phyloP scores from a whole-genome alignment of 2,797 vertebrate genomes.

The Chiloscyllium punctatum region DNA sequence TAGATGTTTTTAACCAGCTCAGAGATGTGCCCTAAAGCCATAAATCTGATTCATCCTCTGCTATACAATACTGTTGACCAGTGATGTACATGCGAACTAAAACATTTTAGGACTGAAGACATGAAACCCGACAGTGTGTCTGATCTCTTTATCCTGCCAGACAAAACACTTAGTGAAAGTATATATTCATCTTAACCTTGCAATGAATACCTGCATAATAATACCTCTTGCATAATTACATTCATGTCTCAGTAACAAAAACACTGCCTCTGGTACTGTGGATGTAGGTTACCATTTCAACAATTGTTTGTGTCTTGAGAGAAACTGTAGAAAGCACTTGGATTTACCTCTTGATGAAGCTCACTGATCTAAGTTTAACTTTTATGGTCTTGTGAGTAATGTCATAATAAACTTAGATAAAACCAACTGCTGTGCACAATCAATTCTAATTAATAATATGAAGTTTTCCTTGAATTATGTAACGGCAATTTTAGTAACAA shows the following conservation, averaged over 20 bases:
- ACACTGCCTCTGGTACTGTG: neutral
- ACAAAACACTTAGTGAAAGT: slow-evolving; percentile 35
- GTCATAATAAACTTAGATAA: neutral
- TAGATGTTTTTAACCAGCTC: neutral
- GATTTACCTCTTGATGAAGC: neutral
- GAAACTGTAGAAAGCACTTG: neutral
- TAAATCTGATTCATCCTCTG: slow-evolving; percentile 9
- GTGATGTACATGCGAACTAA: neutral
- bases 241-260: slow-evolving; percentile 26
- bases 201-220: slow-evolving; percentile 35
- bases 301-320: neutral
- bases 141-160: slow-evolving; percentile 35
- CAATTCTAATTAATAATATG: neutral
- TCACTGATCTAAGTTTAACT: neutral
- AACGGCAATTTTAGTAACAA: neutral
- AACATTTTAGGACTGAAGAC: slow-evolving; percentile 15
- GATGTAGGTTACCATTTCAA: neutral
- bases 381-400: neutral
- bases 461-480: neutral
- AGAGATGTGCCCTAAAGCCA: neutral
- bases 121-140: slow-evolving; percentile 27
- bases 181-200: slow-evolving; percentile 33
- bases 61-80: neutral
- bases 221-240: slow-evolving; percentile 21
- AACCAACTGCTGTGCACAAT: neutral